Base-by-base conservation (phyloP, 2,113 vertebrate genomes). In the Mastomys coucha region DNA sequence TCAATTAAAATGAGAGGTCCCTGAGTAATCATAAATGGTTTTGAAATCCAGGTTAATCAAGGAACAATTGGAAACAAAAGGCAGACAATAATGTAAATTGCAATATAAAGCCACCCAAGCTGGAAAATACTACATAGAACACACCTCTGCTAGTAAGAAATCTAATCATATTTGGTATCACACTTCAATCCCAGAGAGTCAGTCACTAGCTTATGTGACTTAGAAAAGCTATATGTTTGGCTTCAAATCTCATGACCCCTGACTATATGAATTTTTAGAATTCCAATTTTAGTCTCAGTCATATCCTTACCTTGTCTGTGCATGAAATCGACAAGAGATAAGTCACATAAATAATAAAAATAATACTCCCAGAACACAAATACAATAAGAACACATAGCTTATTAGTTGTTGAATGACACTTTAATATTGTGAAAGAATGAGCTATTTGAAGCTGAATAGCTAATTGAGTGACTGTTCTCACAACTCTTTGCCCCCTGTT, bases 251-350 rank as follows among this genome's bases (percentile, higher is more conserved):
- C 97, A 53, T 42, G 93, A 87, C 49, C 81, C 78, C 70, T 82
- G 69, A 96, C 96, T 95, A 76, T 78, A 95, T 95, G 69, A 94
- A 11, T 53, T 96, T 92, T 97, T 95, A 97, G 51, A 96, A 91
- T 90, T 95, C 26, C 0, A 26, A 26, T 95, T 91, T 89, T 94
- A 88, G 63, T 84, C 42, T 92, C 77, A 88, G 49, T 92, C 56
- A 88, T 20, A 45, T 94, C 51, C 33, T 94, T 87, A 80, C 22
- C 56, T 31, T 91, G 2, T 72, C 78, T 45, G 14, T 89, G 67
- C 63, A 53, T 91, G 72, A 89, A 81, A 89, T 11, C 16, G 53
- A 33, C n/a, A 81, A 91, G 17, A 20, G 51, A 87, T 0, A 42
- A 87, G 22, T 84, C 28, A 51, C 26, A 58, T 81, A 85, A 69